phyloP scores from a whole-genome alignment of 2,797 vertebrate species.

The Lutjanus campechanus region DNA sequence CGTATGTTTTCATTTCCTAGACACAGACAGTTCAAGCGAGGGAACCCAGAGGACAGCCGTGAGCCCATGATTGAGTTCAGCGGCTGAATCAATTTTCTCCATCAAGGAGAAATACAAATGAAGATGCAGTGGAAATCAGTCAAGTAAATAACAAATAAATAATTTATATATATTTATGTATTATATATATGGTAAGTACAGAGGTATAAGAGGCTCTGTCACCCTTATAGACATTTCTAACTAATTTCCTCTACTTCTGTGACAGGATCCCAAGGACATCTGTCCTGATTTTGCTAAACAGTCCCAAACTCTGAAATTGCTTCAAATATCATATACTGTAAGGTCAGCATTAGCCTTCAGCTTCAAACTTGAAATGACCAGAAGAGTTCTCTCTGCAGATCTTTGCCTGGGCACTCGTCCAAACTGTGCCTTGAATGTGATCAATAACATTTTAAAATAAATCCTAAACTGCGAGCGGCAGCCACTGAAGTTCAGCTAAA shows the following conservation, averaged over 20 bases:
- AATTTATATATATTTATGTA: neutral
- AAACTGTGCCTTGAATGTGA: constrained; percentile 52
- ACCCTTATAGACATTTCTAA: neutral
- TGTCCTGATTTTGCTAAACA: constrained; percentile 21
- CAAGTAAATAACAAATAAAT: neutral
- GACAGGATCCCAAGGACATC: constrained; percentile 17
- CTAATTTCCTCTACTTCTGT: neutral
- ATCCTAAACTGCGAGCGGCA: constrained; percentile 44
- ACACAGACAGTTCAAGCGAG: neutral
- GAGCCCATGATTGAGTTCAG: constrained; percentile 3
- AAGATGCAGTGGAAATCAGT: neutral
- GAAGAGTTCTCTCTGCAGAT: constrained; percentile 31
- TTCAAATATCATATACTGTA: constrained; percentile 34
- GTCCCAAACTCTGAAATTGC: constrained; percentile 34
- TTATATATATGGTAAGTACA: no score
- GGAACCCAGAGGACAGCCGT: neutral
- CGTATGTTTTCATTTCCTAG: neutral
- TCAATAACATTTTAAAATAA: constrained; percentile 66
- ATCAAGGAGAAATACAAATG: neutral
- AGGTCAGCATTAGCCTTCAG: constrained; percentile 46
- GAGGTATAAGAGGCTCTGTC: neutral
- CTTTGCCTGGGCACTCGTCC: constrained; percentile 49
- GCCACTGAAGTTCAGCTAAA: constrained; percentile 44
- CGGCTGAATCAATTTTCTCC: constrained; percentile 5
- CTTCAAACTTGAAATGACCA: constrained; percentile 45